phyloP scores from a whole-genome alignment of 2,888 invertebrate species.

The Leptinotarsa juncta region DNA sequence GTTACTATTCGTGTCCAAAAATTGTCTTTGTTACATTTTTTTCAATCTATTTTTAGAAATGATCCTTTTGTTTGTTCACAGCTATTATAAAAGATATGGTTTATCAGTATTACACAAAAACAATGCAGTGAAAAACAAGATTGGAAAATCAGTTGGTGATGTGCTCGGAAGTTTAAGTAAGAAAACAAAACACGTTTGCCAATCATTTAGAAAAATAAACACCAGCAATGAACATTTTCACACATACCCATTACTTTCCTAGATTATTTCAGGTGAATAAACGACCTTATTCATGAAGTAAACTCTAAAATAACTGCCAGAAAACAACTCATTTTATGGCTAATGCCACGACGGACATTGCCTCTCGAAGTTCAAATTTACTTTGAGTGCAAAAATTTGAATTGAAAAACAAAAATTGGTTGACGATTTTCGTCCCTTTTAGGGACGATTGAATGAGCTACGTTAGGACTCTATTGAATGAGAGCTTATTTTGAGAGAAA shows the following conservation, averaged over 20 bases:
- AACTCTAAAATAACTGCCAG: too few species aligned
- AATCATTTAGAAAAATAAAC: background rate
- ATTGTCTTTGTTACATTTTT: background rate
- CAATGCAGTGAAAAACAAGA: constrained; percentile 5
- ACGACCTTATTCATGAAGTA: too few species aligned
- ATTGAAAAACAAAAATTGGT: too few species aligned
- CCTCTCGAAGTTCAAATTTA: too few species aligned
- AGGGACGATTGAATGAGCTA: too few species aligned
- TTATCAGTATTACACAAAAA: constrained; percentile 4
- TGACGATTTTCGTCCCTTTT: too few species aligned
- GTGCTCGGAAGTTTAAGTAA: background rate
- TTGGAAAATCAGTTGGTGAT: background rate
- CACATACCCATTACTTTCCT: background rate
- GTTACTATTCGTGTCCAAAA: background rate
- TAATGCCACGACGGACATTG: too few species aligned
- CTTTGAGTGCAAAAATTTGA: too few species aligned
- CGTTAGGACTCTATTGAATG: too few species aligned
- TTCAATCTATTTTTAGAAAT: background rate
- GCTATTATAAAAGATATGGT: background rate
- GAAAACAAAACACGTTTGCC: background rate
- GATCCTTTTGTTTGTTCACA: constrained; percentile 5
- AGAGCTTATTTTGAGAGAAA: too few species aligned
- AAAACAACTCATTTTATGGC: too few species aligned
- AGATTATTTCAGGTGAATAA: too few species aligned
- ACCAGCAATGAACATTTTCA: background rate